phyloP scores from a whole-genome alignment of 2,888 invertebrate species.

The Noctua pronuba region DNA sequence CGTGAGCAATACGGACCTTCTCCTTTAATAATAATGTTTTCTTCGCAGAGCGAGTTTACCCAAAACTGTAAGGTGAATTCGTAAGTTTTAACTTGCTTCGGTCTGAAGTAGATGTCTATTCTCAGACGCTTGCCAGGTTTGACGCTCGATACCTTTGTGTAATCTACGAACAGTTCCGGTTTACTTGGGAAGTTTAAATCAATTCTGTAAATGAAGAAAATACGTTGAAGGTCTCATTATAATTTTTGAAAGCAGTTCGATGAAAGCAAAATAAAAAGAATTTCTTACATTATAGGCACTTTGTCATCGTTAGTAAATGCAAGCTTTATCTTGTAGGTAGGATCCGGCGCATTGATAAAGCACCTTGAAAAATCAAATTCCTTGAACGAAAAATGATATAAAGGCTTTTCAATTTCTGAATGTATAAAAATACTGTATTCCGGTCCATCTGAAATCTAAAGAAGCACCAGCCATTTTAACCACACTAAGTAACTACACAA shows the following conservation, averaged over 20 bases:
- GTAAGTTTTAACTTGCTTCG: conserved; percentile 87
- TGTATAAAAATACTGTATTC: conserved; percentile 90
- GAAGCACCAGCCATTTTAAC: neutral
- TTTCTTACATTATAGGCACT: conserved; percentile 78
- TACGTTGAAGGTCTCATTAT: neutral
- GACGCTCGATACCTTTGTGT: conserved; percentile 81
- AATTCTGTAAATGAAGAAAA: conserved; percentile 81
- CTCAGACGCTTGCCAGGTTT: conserved; percentile 82
- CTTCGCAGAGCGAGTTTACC: conserved; percentile 89
- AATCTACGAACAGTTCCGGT: conserved; percentile 88
- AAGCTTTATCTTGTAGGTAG: conserved; percentile 85
- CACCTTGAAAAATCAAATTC: conserved; percentile 92
- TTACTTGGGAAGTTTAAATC: conserved; percentile 86
- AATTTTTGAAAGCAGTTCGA: neutral
- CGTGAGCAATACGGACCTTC: conserved; percentile 82
- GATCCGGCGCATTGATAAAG: conserved; percentile 89
- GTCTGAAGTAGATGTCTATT: conserved; percentile 90
- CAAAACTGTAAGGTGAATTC: conserved; percentile 88
- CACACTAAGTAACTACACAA: neutral
- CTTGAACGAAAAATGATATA: conserved; percentile 91
- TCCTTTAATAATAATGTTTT: conserved; percentile 88
- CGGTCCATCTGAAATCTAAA: conserved; percentile 92
- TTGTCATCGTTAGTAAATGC: conserved; percentile 81
- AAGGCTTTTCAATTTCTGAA: conserved; percentile 90
- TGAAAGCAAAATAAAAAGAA: neutral